Conservation (phyloP, 2,888 invertebrate species). For the Nephrotoma flavescens region DNA sequence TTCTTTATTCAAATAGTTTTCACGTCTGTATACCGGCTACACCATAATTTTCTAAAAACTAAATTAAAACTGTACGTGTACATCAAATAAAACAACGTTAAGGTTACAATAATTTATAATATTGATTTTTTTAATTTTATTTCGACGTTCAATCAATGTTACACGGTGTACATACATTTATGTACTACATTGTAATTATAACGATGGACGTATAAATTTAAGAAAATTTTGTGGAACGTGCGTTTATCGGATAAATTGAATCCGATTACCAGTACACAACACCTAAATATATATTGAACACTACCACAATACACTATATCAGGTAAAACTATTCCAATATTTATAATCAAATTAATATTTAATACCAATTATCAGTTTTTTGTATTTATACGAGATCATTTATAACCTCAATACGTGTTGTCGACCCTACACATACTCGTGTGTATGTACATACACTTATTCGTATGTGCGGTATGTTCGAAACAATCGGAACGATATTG, state of each 20-base stretch:
- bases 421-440: not conserved
- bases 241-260: not conserved
- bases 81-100: not conserved
- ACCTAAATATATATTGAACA: not conserved
- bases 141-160: not conserved
- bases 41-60: not conserved
- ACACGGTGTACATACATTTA: not conserved
- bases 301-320: not conserved
- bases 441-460: not conserved
- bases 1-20: not conserved
- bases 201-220: not conserved
- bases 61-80: not conserved
- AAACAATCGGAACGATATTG: not conserved
- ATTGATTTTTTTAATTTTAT: not conserved
- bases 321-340: not conserved
- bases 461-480: not conserved
- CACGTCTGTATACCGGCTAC: not conserved
- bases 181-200: not conserved
- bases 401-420: not conserved
- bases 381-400: not conserved
- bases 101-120: not conserved
- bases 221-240: not conserved
- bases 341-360: not conserved
- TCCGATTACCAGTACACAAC: not conserved
- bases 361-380: not conserved